phyloP scores from a whole-genome alignment of 1,140 invertebrate species.

The Drosophila sturtevanti region DNA sequence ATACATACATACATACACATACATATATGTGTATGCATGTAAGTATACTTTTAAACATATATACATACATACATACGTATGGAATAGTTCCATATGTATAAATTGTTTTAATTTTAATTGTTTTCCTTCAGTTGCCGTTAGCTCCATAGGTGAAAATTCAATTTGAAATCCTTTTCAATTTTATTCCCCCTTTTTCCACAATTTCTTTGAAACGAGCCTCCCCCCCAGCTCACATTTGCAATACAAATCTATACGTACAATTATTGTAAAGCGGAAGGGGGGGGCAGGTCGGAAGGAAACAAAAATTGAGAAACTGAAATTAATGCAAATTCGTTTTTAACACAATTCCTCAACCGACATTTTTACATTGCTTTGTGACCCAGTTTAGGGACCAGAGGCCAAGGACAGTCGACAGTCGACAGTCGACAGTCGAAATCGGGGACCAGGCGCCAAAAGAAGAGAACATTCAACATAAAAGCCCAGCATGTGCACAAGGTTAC shows the following conservation, averaged over 20 bases:
- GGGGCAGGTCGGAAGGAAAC: slow-evolving; percentile 39
- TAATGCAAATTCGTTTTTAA: slow-evolving; percentile 77
- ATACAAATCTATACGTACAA: slow-evolving; percentile 34
- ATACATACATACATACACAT: slow-evolving; percentile 7
- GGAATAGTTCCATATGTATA: slow-evolving; percentile 19
- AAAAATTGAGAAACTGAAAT: slow-evolving; percentile 57
- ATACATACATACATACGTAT: slow-evolving; percentile 18
- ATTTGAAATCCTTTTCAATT: slow-evolving; percentile 67
- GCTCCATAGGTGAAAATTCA: slow-evolving; percentile 51
- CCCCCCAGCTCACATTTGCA: slow-evolving; percentile 14
- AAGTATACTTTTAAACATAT: not conserved
- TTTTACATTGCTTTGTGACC: slow-evolving; percentile 66
- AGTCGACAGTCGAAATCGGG: not conserved
- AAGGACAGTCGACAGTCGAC: not conserved
- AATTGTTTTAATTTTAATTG: slow-evolving; percentile 67
- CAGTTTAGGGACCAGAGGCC: slow-evolving; percentile 9
- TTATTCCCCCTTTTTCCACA: slow-evolving; percentile 14
- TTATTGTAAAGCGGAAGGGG: slow-evolving; percentile 36
- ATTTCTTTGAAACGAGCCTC: slow-evolving; percentile 14
- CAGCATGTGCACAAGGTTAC: slow-evolving; percentile 66
- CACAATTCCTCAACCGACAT: slow-evolving; percentile 64
- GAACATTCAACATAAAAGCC: slow-evolving; percentile 13
- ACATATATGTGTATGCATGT: not conserved
- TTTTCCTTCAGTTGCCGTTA: slow-evolving; percentile 40
- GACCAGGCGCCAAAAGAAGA: not conserved